Percentiles rank a stretch among this genome's conserved stretches.
These are phyloP conservation scores for Hydropsyche tenuis DNA, from an alignment of 1,140 invertebrate genomes.

Conservation along the genomic window DNA sequence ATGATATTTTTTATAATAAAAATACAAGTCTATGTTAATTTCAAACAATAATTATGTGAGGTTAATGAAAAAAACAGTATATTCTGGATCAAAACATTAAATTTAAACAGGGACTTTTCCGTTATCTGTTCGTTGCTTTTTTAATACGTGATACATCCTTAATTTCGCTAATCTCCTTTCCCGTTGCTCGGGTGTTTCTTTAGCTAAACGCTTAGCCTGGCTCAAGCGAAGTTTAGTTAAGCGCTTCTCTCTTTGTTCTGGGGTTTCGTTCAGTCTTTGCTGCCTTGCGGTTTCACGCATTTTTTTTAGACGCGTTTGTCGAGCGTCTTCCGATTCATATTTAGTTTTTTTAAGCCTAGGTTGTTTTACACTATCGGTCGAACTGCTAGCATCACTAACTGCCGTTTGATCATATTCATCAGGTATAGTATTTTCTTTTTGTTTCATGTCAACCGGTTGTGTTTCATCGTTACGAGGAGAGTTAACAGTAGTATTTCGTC, in stretches of 20 bases:
- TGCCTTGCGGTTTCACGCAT: conserved; percentile 24
- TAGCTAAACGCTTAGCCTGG: conserved; percentile 23
- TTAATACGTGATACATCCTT: conserved; percentile 2
- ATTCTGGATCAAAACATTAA: no score
- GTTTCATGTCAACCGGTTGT: no score
- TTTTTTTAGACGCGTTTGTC: neutral
- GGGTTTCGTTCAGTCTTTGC: conserved; percentile 12
- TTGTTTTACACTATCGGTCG: neutral
- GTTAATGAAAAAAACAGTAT: no score
- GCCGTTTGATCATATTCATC: neutral
- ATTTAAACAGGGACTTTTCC: neutral
- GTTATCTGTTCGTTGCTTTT: neutral
- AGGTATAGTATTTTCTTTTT: conserved; percentile 1
- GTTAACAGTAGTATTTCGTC: neutral
- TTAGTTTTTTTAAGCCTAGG: neutral
- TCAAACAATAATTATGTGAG: no score
- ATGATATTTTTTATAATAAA: no score
- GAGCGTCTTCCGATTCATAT: neutral
- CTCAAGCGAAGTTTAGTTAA: conserved; percentile 19
- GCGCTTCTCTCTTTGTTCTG: conserved; percentile 25
- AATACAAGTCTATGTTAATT: no score
- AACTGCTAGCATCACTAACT: neutral
- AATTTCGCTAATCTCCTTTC: conserved; percentile 26
- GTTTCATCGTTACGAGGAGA: no score
- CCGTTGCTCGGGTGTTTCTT: conserved; percentile 31